Percentiles rank a stretch among this genome's conserved stretches.
phyloP scores from a whole-genome alignment of 1,140 invertebrate species.

The Babylonia areolata region DNA sequence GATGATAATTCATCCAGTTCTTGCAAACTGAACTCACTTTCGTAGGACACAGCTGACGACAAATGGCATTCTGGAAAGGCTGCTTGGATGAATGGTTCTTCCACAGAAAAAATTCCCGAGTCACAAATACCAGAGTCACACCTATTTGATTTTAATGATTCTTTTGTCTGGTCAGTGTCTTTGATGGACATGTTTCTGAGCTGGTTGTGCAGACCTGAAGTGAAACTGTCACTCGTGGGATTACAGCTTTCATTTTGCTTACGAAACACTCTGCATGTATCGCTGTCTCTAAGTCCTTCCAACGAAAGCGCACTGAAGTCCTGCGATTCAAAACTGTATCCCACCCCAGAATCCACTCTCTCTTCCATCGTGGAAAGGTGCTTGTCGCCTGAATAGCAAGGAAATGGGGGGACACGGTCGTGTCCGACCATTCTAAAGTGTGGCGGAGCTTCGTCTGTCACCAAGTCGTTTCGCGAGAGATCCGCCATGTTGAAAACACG shows the following conservation, averaged over 20 bases:
- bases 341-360: conserved; percentile 33
- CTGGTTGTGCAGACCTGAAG: conserved; percentile 22
- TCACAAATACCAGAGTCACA: conserved; percentile 30
- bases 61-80: conserved; percentile 22
- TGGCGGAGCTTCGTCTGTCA: conserved; percentile 10
- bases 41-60: background rate
- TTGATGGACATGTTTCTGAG: conserved; percentile 30
- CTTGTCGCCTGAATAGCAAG: conserved; percentile 14
- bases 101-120: conserved; percentile 16
- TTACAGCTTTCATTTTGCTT: background rate
- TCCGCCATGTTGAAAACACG: conserved; percentile 37
- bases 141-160: conserved; percentile 13
- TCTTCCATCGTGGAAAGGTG: background rate
- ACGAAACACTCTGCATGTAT: background rate
- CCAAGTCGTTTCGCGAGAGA: conserved; percentile 10
- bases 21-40: conserved; percentile 18
- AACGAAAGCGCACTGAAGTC: conserved; percentile 22
- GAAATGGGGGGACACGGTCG: background rate
- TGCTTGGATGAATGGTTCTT: background rate
- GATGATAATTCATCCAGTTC: conserved; percentile 35
- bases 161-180: conserved; percentile 19
- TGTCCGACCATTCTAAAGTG: background rate
- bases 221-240: conserved; percentile 13
- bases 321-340: conserved; percentile 30
- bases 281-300: background rate